Evolutionary conservation across 2,888 invertebrate species (phyloP).

Genomic region (Colletes collaris): DNA sequence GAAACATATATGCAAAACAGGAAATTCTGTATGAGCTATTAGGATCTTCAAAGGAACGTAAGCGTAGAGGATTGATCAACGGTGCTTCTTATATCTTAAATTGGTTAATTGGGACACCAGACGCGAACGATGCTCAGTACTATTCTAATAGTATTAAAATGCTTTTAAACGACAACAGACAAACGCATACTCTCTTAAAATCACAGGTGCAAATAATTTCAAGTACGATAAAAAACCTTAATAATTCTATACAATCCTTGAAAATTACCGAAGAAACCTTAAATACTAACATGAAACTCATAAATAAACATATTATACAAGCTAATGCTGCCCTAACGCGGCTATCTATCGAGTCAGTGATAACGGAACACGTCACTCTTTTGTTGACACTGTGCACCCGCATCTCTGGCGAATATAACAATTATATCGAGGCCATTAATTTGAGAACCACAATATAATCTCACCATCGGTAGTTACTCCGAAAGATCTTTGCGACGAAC

Average conservation of each 20-base stretch:
- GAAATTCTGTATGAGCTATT: too few species aligned
- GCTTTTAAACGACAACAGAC: not conserved
- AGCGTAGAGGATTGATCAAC: too few species aligned
- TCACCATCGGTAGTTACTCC: not conserved
- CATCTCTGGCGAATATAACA: not conserved
- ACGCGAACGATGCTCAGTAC: too few species aligned
- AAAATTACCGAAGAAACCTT: not conserved
- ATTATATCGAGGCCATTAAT: constrained; percentile 2
- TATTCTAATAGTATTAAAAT: too few species aligned
- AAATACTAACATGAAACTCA: constrained; percentile 1
- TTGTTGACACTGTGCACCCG: not conserved
- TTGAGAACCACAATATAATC: not conserved
- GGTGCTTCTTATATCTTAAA: too few species aligned
- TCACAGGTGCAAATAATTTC: constrained; percentile 4
- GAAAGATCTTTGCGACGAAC: not conserved
- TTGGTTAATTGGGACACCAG: too few species aligned
- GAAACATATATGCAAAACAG: too few species aligned
- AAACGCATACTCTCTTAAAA: constrained; percentile 14
- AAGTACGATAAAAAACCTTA: constrained; percentile 1
- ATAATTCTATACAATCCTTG: not conserved
- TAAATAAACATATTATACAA: constrained; percentile 1
- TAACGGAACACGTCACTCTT: not conserved
- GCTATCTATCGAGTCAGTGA: too few species aligned
- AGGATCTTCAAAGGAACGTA: not conserved
- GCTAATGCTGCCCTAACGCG: too few species aligned